phyloP scores from a whole-genome alignment of 2,797 vertebrate species.

The Tokudaia tokunoshimensis region DNA sequence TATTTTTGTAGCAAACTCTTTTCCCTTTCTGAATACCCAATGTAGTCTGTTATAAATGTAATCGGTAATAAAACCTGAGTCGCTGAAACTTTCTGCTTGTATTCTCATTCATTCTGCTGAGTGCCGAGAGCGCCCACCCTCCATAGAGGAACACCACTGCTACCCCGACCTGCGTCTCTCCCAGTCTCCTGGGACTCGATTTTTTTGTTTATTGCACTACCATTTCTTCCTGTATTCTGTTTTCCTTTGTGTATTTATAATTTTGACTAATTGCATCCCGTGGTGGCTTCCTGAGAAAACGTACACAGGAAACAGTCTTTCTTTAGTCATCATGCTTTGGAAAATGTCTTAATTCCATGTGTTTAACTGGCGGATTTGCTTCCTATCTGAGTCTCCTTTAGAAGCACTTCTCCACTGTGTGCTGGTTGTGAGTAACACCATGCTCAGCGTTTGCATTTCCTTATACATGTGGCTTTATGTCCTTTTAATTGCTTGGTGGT shows the following conservation, averaged over 20 bases:
- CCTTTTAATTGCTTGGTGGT: background rate
- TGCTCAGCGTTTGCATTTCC: background rate
- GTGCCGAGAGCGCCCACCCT: background rate
- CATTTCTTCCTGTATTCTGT: background rate
- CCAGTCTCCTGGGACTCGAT: background rate
- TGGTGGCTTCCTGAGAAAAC: background rate
- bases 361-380: background rate
- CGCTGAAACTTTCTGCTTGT: background rate
- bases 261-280: background rate
- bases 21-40: conserved; percentile 18
- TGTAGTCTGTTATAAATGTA: background rate
- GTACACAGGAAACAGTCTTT: background rate
- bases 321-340: background rate
- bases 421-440: background rate
- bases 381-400: background rate
- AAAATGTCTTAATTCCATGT: background rate
- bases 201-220: background rate
- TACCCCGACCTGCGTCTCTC: background rate
- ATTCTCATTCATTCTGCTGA: background rate
- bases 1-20: background rate
- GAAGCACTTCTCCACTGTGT: background rate
- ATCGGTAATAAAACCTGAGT: background rate
- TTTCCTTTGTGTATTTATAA: background rate
- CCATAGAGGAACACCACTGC: background rate
- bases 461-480: background rate